Conservation (phyloP, 2,888 invertebrate species). For the Lepeophtheirus nordmannii region DNA sequence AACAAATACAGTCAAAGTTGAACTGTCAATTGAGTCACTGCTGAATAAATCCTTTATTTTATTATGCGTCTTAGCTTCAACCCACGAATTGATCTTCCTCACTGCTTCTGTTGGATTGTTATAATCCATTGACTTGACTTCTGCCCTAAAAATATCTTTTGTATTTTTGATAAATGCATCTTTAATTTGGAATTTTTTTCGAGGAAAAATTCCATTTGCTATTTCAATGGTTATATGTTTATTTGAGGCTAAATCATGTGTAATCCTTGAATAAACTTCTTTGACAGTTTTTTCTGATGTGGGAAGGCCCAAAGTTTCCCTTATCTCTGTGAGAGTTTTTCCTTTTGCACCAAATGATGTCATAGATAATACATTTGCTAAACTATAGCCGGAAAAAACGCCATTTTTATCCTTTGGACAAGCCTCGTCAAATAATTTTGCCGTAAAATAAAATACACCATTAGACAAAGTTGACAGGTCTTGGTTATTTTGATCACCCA, state of each 20-base stretch:
- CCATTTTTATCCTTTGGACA: conserved; percentile 1
- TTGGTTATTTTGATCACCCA: too few relatives aligned
- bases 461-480: conserved; percentile 2
- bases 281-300: not conserved
- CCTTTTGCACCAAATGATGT: conserved; percentile 10
- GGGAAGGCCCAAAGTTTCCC: conserved; percentile 9
- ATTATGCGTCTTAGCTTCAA: conserved; percentile 53
- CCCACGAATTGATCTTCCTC: conserved; percentile 56
- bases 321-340: conserved; percentile 1
- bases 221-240: conserved; percentile 10
- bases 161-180: not conserved
- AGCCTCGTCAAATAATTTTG: not conserved
- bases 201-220: conserved; percentile 12
- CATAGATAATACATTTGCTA: conserved; percentile 6
- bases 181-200: not conserved
- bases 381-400: conserved; percentile 10
- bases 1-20: conserved; percentile 54
- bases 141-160: not conserved
- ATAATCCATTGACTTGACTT: conserved; percentile 41
- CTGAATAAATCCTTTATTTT: conserved; percentile 56
- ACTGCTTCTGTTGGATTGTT: conserved; percentile 45
- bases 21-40: conserved; percentile 39
- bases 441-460: not conserved
- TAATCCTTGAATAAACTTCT: not conserved
- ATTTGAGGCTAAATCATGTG: not conserved